A percentile compares a stretch with the other conserved stretches of the same genome.
Evolutionary conservation across 2,797 vertebrate genomes (phyloP).

Genomic region (Nothura maculosa): DNA sequence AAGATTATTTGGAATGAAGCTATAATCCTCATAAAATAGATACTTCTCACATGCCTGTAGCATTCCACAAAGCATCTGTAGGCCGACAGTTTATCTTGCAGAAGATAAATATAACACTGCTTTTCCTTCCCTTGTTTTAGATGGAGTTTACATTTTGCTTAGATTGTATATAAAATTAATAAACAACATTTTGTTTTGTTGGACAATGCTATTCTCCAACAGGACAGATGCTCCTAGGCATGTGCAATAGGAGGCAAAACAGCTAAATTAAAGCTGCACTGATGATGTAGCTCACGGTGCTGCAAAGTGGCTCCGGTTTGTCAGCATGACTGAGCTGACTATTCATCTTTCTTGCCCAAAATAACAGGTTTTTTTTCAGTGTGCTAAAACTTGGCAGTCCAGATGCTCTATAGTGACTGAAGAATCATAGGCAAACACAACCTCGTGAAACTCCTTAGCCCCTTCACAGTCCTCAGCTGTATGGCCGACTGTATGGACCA

Average conservation of each 20-base stretch:
- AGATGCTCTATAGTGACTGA: background rate
- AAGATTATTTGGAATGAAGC: background rate
- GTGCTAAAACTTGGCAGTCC: background rate
- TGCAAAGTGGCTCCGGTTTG: background rate
- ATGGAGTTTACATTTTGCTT: background rate
- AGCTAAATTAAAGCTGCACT: accelerated
- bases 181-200: background rate
- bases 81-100: background rate
- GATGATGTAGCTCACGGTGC: background rate
- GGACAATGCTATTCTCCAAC: background rate
- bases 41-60: background rate
- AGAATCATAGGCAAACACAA: background rate
- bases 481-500: background rate
- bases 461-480: background rate
- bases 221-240: background rate
- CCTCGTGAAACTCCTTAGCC: background rate
- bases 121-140: background rate
- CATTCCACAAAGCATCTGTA: background rate
- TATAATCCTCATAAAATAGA: background rate
- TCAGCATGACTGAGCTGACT: accelerated
- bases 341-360: accelerated
- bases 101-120: background rate
- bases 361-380: background rate
- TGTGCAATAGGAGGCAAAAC: background rate
- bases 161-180: background rate